These are phyloP conservation scores for Bradypodion pumilum DNA, from an alignment of 2,797 vertebrate species.

Conservation along the genomic window DNA sequence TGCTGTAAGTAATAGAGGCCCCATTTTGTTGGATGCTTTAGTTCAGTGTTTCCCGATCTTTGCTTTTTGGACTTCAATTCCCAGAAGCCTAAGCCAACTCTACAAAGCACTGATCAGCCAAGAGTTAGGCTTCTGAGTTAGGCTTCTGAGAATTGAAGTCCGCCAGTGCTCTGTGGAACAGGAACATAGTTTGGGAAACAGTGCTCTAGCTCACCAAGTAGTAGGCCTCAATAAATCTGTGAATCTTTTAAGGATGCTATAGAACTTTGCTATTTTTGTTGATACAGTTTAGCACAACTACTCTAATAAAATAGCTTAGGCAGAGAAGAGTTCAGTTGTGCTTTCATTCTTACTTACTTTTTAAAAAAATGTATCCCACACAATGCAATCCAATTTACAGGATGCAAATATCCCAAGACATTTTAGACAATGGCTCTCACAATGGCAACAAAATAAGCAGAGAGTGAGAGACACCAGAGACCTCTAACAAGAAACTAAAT, in stretches of 20 bases:
- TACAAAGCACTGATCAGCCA: too few species aligned
- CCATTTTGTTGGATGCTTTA: neutral
- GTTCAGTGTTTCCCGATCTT: too few species aligned
- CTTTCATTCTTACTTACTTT: slow-evolving; percentile 31
- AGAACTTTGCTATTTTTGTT: slow-evolving; percentile 8
- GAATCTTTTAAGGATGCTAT: neutral
- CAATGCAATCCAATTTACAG: slow-evolving; percentile 74
- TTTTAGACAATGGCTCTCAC: slow-evolving; percentile 67
- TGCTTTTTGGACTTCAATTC: too few species aligned
- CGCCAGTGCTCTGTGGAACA: too few species aligned
- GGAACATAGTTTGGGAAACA: too few species aligned
- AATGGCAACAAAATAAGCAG: slow-evolving; percentile 47
- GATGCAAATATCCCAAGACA: slow-evolving; percentile 73
- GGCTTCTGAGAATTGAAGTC: too few species aligned
- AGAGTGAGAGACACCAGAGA: slow-evolving; percentile 35
- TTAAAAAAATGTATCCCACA: slow-evolving; percentile 63
- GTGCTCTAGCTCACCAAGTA: neutral
- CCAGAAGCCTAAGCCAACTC: too few species aligned
- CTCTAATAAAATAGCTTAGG: slow-evolving; percentile 45
- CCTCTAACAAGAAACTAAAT: neutral
- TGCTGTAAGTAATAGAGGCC: too few species aligned
- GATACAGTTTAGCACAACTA: neutral
- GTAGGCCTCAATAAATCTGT: too few species aligned
- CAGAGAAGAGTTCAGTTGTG: slow-evolving; percentile 65
- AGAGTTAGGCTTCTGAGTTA: too few species aligned